A percentile compares a stretch with the other conserved stretches of the same genome.
Conservation (phyloP, 2,113 vertebrate species). For the Deroptyus accipitrinus region DNA sequence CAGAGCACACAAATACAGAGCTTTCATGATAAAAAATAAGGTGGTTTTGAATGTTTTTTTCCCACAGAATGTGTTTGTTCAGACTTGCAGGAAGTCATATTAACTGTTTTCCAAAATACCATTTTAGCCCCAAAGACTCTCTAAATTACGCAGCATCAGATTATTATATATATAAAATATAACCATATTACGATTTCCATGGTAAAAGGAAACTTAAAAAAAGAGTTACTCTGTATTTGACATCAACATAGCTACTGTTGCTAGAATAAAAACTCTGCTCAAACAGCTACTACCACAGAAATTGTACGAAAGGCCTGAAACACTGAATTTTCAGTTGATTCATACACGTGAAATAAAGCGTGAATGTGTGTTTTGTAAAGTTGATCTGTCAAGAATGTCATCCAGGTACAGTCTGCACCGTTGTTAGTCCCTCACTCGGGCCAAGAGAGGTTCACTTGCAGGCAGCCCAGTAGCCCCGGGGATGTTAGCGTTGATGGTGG, state of each 20-base stretch:
- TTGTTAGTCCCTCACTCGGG: rapidly evolving
- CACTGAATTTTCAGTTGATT: neutral
- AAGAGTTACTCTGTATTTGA: neutral
- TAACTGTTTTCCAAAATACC: neutral
- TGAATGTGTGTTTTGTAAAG: neutral
- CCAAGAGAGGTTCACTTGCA: neutral
- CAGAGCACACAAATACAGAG: neutral
- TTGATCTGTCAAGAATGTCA: neutral
- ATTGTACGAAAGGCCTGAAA: neutral
- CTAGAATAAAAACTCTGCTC: neutral
- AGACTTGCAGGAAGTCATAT: neutral
- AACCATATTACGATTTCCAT: neutral
- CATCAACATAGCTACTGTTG: neutral
- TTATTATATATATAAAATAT: neutral
- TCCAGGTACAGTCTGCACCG: neutral
- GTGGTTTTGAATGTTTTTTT: neutral
- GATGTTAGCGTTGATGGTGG: rapidly evolving
- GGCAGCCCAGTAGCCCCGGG: rapidly evolving
- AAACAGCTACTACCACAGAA: neutral
- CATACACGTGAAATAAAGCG: rapidly evolving
- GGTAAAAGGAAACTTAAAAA: neutral
- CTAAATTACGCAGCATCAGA: neutral
- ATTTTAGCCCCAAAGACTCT: neutral
- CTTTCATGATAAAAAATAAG: neutral
- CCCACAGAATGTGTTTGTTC: neutral